Conservation (phyloP, 2,113 vertebrate genomes). For the Charadrius vociferus region DNA sequence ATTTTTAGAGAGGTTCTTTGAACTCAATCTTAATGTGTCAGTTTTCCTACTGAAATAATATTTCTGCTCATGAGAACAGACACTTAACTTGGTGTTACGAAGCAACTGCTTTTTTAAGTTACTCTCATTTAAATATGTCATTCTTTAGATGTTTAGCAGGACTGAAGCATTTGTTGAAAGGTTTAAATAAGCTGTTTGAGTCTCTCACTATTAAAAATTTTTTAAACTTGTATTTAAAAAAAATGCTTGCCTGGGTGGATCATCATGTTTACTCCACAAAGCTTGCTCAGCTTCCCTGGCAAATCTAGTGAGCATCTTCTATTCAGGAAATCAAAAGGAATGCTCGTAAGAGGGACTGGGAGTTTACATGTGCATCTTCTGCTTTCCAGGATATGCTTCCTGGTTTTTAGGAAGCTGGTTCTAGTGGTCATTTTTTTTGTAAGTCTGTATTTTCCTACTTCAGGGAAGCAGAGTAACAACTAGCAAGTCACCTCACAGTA, state of each 20-base stretch:
- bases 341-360: neutral
- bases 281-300: neutral
- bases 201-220: neutral
- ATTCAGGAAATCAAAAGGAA: neutral
- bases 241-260: neutral
- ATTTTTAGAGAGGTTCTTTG: neutral
- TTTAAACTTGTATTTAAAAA: rapidly evolving
- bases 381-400: neutral
- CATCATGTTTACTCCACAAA: neutral
- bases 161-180: neutral
- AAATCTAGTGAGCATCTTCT: neutral
- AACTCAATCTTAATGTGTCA: neutral
- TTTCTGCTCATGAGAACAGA: neutral
- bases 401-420: neutral
- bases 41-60: neutral
- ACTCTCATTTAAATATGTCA: neutral
- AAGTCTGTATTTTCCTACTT: neutral
- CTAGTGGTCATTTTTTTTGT: rapidly evolving
- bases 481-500: neutral
- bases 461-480: neutral
- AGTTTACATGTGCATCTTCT: rapidly evolving
- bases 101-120: neutral
- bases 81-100: neutral
- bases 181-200: neutral
- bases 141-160: neutral